Evolutionary conservation across 2,797 vertebrate species (phyloP), one percentile per base, ranked within the genome.

Genomic region (Microcaecilia unicolor): DNA sequence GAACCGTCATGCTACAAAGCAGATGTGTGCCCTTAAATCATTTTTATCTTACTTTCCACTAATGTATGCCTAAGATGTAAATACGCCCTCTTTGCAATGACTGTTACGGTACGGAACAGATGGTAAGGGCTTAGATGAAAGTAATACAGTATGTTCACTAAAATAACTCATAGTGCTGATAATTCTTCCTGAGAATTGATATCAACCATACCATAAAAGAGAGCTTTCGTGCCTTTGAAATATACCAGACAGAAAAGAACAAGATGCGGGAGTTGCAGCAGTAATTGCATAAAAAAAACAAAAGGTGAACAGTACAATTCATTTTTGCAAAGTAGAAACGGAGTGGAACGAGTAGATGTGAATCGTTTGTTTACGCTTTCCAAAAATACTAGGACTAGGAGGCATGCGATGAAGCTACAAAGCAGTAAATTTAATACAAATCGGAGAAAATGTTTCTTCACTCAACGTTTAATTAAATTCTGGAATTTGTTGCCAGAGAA

Each of bases 31-130:
- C 74, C 84, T 82, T 78, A 83, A 84, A 81, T 83, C 78, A 81
- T 76, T 83, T 84, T 84, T 83, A 82, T 84, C 79, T 81, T 83
- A 69, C 72, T 70, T 73, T 83, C 80, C 78, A 61, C 72, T 80
- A 80, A 85, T 78, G 76, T 81, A 79, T 75, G 67, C 72, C 80
- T 81, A 76, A 83, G 80, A 83, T 76, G 61, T 78, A 74, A 81
- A 74, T 82, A 74, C 60, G 76, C 61, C 72, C 61, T 67, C 42
- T 48, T 72, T 15, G 24, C 55, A 72, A 72, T 76, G 61, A 54
- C 66, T 72, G 8, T 70, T 80, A 72, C 60, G 61, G 67, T 18
- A 64, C 64, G 67, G 70, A 77, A 72, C 78, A 85, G 78, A 83
- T 84, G 83, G 78, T 56, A 67, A 72, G 74, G 63, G 67, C 67